Percentiles rank a stretch among this genome's conserved stretches.
Evolutionary conservation across 1,140 invertebrate genomes (phyloP).

Genomic region (Harlomillsia oculata): DNA sequence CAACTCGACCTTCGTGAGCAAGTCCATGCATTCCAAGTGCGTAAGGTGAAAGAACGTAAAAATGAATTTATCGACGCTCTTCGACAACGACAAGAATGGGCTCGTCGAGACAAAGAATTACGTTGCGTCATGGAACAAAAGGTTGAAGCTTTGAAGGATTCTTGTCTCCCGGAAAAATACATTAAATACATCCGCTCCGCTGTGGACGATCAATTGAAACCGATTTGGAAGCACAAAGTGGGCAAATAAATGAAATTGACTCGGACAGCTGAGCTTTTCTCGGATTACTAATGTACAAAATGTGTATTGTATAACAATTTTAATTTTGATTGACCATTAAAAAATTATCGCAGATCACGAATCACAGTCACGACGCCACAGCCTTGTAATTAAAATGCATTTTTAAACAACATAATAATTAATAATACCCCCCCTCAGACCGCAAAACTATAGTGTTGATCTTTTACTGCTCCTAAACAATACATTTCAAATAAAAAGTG

Average conservation of each 20-base stretch:
- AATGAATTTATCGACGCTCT: constrained; percentile 31
- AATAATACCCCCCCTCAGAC: no score
- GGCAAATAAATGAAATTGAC: constrained; percentile 2
- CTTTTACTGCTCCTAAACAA: no score
- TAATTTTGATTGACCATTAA: no score
- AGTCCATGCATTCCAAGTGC: constrained; percentile 30
- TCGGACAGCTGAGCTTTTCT: no score
- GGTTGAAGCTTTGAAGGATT: constrained; percentile 26
- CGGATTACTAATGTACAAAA: no score
- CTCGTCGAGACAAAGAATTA: constrained; percentile 18
- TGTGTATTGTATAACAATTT: no score
- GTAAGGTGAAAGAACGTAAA: constrained; percentile 27
- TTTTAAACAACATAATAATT: no score
- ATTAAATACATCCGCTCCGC: constrained; percentile 30
- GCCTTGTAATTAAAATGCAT: no score
- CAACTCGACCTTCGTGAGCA: constrained; percentile 29
- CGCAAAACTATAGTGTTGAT: no score
- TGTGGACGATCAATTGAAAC: constrained; percentile 27
- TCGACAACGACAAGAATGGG: constrained; percentile 10
- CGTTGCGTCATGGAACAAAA: constrained; percentile 27
- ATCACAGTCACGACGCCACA: no score
- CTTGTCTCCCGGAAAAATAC: constrained; percentile 30
- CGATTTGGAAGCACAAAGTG: constrained; percentile 12
- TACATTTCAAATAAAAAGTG: no score
- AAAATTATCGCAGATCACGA: no score